Percentiles rank a stretch among this genome's conserved stretches.
phyloP scores from a whole-genome alignment of 2,113 vertebrate species.

The Odontophorus gujanensis region DNA sequence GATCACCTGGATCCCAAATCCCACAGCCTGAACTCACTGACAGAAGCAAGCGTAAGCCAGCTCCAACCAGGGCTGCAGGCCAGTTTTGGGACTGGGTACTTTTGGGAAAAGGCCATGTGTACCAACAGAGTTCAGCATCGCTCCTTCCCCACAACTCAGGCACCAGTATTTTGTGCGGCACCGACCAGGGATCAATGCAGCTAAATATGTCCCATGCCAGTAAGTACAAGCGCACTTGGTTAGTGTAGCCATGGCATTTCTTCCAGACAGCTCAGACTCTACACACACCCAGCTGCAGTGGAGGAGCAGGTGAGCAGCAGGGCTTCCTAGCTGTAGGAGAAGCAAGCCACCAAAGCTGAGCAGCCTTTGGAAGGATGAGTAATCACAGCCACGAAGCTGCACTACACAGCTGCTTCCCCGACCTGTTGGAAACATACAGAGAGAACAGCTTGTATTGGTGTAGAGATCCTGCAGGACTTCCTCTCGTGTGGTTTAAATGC shows the following conservation, averaged over 20 bases:
- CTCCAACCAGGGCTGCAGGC: neutral
- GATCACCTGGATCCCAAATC: neutral
- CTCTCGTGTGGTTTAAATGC: neutral
- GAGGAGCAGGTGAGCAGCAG: neutral
- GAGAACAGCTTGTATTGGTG: neutral
- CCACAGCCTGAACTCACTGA: neutral
- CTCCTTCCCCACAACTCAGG: neutral
- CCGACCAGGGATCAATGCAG: accelerated
- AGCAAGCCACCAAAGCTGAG: neutral
- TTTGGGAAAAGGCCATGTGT: neutral
- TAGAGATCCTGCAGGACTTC: neutral
- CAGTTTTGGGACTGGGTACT: neutral
- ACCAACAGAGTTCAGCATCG: accelerated
- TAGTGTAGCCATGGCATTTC: neutral
- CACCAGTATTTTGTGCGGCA: neutral
- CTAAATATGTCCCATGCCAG: neutral
- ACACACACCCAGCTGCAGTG: neutral
- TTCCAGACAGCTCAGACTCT: neutral
- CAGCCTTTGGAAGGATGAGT: neutral
- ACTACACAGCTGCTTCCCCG: neutral
- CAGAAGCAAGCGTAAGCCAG: neutral
- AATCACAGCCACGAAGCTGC: neutral
- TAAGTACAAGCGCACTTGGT: neutral
- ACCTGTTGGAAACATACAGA: accelerated
- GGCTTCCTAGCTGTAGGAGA: neutral